These are phyloP conservation scores for Aphelinus certus DNA, from an alignment of 1,140 invertebrate species.

Conservation along the genomic window DNA sequence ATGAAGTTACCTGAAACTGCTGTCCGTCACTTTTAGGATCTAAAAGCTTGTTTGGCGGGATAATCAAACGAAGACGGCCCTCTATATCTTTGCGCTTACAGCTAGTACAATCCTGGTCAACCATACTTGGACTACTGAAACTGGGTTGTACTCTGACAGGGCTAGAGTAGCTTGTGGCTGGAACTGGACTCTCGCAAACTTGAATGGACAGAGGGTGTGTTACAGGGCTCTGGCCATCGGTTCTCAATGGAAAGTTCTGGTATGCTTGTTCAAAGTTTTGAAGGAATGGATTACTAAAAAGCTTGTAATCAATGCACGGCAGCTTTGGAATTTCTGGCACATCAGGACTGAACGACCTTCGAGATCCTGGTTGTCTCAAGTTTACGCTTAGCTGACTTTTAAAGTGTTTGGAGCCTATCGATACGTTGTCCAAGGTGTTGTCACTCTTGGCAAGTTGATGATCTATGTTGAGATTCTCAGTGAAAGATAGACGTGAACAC, in stretches of 20 bases:
- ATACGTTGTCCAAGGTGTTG: conserved; percentile 51
- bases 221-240: conserved; percentile 27
- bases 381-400: conserved; percentile 54
- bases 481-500: conserved; percentile 35
- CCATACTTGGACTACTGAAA: conserved; percentile 23
- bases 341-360: conserved; percentile 43
- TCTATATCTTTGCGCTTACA: conserved; percentile 32
- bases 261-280: conserved; percentile 50
- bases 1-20: conserved; percentile 59
- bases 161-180: conserved; percentile 28
- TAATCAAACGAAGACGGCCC: conserved; percentile 25
- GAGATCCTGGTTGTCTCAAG: conserved; percentile 42
- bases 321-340: conserved; percentile 55
- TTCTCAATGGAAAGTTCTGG: conserved; percentile 32
- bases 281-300: conserved; percentile 57
- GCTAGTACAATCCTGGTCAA: conserved; percentile 30
- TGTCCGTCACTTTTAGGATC: conserved; percentile 29
- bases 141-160: conserved; percentile 30
- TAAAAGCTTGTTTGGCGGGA: conserved; percentile 15
- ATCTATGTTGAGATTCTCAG: conserved; percentile 18
- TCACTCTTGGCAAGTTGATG: conserved; percentile 50
- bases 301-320: conserved; percentile 52
- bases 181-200: conserved; percentile 45
- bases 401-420: conserved; percentile 41
- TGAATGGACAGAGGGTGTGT: conserved; percentile 51